Percentiles rank a stretch among this genome's conserved stretches.
Evolutionary conservation across 2,113 vertebrate species (phyloP).

Genomic region (Oreocharis arfaki): DNA sequence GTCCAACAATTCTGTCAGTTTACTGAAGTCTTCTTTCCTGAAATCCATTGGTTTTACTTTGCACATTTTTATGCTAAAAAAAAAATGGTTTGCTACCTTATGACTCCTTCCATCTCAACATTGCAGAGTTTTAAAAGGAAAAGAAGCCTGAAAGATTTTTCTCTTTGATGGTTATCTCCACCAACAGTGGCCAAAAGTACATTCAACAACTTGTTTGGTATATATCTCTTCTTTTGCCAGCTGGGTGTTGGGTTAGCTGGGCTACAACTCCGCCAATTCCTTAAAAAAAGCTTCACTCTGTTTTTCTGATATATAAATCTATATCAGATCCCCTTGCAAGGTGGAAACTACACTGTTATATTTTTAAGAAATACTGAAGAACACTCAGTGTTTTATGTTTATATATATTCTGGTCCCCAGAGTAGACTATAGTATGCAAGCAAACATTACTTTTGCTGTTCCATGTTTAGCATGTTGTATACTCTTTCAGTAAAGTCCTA

Average conservation of each 20-base stretch:
- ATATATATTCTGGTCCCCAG: not conserved
- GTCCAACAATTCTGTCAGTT: not conserved
- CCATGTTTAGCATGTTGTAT: not conserved
- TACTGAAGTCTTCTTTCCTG: not conserved
- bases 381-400: not conserved
- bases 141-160: not conserved
- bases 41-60: not conserved
- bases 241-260: not conserved
- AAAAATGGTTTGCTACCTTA: not conserved
- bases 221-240: not conserved
- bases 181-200: not conserved
- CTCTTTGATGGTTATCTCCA: not conserved
- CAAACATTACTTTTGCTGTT: not conserved
- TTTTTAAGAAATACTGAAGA: not conserved
- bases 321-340: not conserved
- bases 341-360: not conserved
- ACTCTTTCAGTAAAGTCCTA: not conserved
- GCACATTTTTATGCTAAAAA: not conserved
- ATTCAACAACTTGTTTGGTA: not conserved
- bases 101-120: not conserved
- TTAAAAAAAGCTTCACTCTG: not conserved
- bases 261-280: not conserved
- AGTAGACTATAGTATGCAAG: not conserved
- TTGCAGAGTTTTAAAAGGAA: not conserved
- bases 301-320: not conserved